These are phyloP conservation scores for Yponomeuta cagnagella DNA, from an alignment of 2,888 invertebrate genomes.

Conservation along the genomic window DNA sequence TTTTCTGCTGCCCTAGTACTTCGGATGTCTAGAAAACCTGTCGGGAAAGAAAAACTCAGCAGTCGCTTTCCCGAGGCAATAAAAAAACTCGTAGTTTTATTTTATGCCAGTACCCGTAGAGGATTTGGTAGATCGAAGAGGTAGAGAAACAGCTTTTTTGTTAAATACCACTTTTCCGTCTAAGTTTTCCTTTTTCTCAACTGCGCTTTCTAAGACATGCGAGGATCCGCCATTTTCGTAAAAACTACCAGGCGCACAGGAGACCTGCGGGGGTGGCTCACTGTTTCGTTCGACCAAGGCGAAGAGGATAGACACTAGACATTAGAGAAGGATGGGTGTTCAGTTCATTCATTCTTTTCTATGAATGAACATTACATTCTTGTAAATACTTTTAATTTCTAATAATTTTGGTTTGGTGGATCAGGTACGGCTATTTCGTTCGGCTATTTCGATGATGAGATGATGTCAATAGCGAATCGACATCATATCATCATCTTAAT, in stretches of 20 bases:
- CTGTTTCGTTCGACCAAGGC: slow-evolving; percentile 29
- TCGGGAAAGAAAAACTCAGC: slow-evolving; percentile 30
- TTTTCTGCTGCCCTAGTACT: slow-evolving; percentile 37
- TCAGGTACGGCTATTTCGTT: too few relatives aligned
- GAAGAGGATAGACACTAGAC: slow-evolving; percentile 18
- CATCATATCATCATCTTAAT: too few relatives aligned
- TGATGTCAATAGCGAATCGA: too few relatives aligned
- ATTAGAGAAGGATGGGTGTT: slow-evolving; percentile 4
- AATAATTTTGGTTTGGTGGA: too few relatives aligned
- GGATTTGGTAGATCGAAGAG: too few relatives aligned
- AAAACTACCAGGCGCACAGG: slow-evolving; percentile 43
- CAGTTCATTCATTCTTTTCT: not conserved
- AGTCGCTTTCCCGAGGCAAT: not conserved
- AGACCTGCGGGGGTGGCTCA: slow-evolving; percentile 31
- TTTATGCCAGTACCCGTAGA: not conserved
- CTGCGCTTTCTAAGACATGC: slow-evolving; percentile 20
- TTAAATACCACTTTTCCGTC: too few relatives aligned
- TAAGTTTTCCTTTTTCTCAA: not conserved
- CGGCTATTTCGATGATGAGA: too few relatives aligned
- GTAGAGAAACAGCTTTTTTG: too few relatives aligned
- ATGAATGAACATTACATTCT: too few relatives aligned
- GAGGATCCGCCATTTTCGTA: slow-evolving; percentile 58
- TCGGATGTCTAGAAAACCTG: slow-evolving; percentile 53
- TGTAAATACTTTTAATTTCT: too few relatives aligned
- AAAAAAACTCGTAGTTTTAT: not conserved